phyloP scores from a whole-genome alignment of 2,797 vertebrate genomes.

The Tragopan temminckii region DNA sequence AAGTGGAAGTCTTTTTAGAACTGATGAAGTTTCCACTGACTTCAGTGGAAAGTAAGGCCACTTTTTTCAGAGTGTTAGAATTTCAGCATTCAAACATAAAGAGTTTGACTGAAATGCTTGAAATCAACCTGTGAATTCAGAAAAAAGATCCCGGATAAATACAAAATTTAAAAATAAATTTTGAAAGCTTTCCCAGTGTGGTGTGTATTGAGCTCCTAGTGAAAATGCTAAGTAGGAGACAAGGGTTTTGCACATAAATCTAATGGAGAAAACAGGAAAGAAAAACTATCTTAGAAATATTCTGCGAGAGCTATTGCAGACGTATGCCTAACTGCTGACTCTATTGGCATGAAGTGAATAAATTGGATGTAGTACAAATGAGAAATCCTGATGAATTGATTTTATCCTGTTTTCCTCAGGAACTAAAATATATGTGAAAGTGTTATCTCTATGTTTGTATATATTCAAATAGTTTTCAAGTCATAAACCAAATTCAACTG shows the following conservation, averaged over 20 bases:
- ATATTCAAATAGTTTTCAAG: not conserved
- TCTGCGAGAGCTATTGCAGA: not conserved
- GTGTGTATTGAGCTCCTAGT: not conserved
- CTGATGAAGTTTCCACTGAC: not conserved
- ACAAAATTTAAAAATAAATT: not conserved
- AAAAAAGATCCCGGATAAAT: not conserved
- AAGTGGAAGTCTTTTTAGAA: not conserved
- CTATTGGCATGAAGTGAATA: not conserved
- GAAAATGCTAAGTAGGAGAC: not conserved
- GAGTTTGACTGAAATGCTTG: not conserved
- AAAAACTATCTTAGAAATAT: not conserved
- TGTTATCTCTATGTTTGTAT: not conserved
- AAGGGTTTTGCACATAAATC: not conserved
- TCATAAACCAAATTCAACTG: not conserved
- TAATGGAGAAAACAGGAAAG: not conserved
- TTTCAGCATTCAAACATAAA: not conserved
- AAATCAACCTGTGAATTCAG: not conserved
- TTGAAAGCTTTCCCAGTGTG: not conserved
- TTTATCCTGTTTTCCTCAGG: not conserved
- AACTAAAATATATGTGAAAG: not conserved
- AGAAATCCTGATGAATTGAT: not conserved
- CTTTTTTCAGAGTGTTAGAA: not conserved
- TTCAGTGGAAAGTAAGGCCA: not conserved
- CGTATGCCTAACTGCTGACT: not conserved
- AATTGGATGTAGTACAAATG: not conserved